A percentile compares a stretch with the other conserved stretches of the same genome.
These are phyloP conservation scores for Nyctibius grandis DNA, from an alignment of 2,797 vertebrate species.

Conservation along the genomic window DNA sequence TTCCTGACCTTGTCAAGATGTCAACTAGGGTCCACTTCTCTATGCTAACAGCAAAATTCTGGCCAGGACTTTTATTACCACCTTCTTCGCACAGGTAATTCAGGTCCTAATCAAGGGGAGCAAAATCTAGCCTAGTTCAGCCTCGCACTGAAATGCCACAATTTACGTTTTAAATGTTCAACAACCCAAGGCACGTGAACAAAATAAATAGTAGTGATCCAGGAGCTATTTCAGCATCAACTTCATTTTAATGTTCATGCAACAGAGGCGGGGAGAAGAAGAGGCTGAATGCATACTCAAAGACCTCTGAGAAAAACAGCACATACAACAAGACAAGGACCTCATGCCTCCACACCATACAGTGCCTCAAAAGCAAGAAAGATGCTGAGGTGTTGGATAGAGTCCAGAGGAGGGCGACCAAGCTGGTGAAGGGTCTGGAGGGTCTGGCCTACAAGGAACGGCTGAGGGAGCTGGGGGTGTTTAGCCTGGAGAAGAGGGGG, in stretches of 20 bases:
- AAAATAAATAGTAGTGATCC: not conserved
- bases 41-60: not conserved
- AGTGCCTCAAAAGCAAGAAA: not conserved
- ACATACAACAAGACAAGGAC: not conserved
- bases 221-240: not conserved
- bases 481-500: no score
- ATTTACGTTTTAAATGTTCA: not conserved
- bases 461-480: no score
- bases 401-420: no score
- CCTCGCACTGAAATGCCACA: not conserved
- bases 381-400: no score
- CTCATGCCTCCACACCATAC: not conserved
- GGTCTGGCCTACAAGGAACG: no score
- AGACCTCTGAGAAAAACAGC: not conserved
- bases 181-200: not conserved
- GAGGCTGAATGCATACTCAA: not conserved
- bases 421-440: no score
- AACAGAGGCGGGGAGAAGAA: not conserved
- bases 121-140: not conserved
- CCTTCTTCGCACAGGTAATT: not conserved
- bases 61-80: not conserved
- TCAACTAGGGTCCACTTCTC: not conserved
- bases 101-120: not conserved
- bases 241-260: not conserved
- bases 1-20: not conserved